These are phyloP conservation scores for Pseudomyrmex flavicornis DNA, from an alignment of 1,140 invertebrate genomes.

Conservation along the genomic window DNA sequence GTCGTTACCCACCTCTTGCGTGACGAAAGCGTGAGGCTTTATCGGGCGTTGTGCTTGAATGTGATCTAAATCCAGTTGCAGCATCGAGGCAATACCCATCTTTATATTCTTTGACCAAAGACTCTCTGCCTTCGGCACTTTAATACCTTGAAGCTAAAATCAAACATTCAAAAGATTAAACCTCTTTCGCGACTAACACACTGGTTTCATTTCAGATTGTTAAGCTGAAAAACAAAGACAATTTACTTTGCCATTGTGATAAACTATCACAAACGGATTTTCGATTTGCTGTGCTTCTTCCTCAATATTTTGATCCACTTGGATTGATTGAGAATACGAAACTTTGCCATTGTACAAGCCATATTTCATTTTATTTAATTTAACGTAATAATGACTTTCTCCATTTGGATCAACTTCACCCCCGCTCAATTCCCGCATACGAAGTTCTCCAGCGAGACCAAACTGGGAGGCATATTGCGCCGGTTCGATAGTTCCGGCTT, in stretches of 20 bases:
- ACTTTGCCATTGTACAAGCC: constrained; percentile 78
- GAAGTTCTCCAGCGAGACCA: constrained; percentile 75
- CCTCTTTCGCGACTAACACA: not conserved
- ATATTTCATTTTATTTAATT: constrained; percentile 76
- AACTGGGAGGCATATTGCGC: constrained; percentile 78
- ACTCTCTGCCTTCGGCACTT: constrained; percentile 71
- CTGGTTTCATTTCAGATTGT: not conserved
- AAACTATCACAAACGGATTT: constrained; percentile 78
- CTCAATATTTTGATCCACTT: constrained; percentile 21
- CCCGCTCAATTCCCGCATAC: constrained; percentile 70
- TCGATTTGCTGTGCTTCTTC: constrained; percentile 70
- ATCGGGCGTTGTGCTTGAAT: constrained; percentile 63
- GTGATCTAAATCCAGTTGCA: constrained; percentile 77
- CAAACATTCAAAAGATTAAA: too few relatives aligned
- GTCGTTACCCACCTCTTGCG: constrained; percentile 84
- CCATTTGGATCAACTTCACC: constrained; percentile 55
- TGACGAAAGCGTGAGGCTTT: constrained; percentile 72
- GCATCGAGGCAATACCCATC: constrained; percentile 77
- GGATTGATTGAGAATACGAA: constrained; percentile 55
- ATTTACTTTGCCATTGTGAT: constrained; percentile 74
- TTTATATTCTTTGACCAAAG: constrained; percentile 81
- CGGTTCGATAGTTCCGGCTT: constrained; percentile 78
- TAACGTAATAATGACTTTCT: constrained; percentile 73
- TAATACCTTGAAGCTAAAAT: constrained; percentile 74
- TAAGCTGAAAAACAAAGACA: not conserved